Percentiles rank a stretch among this genome's conserved stretches.
Conservation (phyloP, 2,113 vertebrate genomes). For the Chroicocephalus ridibundus region DNA sequence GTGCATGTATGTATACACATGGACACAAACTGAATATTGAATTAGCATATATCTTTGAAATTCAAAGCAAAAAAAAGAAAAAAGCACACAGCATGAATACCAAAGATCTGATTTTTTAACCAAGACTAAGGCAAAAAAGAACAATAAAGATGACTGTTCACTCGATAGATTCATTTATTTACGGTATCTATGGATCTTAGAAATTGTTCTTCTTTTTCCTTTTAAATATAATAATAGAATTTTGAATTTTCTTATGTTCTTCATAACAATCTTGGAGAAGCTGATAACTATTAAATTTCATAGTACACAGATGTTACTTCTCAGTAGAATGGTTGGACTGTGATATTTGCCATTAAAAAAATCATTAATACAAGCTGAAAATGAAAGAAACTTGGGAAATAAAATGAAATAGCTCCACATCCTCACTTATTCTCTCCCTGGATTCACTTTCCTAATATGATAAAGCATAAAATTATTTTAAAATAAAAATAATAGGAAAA, state of each 20-base stretch:
- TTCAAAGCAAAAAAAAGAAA: not conserved
- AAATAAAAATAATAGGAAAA: not conserved
- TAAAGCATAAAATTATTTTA: not conserved
- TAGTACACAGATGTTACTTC: not conserved
- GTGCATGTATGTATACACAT: not conserved
- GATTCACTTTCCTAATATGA: not conserved
- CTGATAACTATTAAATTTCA: not conserved
- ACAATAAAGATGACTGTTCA: not conserved
- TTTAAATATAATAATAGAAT: not conserved
- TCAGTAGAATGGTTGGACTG: not conserved
- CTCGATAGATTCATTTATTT: not conserved
- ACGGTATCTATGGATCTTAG: not conserved
- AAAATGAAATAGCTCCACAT: not conserved
- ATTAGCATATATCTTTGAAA: not conserved
- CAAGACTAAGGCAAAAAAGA: not conserved
- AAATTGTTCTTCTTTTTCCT: not conserved
- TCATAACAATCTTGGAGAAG: not conserved
- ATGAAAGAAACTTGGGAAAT: not conserved
- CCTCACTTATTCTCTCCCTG: not conserved
- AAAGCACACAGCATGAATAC: not conserved
- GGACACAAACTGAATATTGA: not conserved
- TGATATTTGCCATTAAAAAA: not conserved
- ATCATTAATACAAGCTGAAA: not conserved
- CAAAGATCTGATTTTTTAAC: not conserved
- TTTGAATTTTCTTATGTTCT: not conserved